Conservation (phyloP, 1,140 invertebrate genomes). For the Megalonaias nervosa region DNA sequence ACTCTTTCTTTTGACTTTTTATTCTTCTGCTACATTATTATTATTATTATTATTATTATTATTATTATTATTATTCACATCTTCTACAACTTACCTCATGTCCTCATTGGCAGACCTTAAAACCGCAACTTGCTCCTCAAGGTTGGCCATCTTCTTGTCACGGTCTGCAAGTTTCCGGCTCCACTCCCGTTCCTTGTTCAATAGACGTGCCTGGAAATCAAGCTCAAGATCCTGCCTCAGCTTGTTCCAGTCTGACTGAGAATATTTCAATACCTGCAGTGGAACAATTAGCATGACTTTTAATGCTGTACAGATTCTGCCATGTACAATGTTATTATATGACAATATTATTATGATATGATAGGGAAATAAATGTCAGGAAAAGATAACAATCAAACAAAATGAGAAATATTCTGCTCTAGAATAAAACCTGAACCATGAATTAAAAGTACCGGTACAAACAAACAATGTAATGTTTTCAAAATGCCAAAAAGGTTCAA, state of each 20-base stretch:
- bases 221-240: constrained; percentile 66
- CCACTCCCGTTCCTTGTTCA: constrained; percentile 69
- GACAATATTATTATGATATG: too few relatives aligned
- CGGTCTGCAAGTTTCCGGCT: constrained; percentile 57
- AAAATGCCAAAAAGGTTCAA: too few relatives aligned
- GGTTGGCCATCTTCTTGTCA: constrained; percentile 54
- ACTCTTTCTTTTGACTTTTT: neutral
- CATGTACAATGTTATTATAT: too few relatives aligned
- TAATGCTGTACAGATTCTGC: too few relatives aligned
- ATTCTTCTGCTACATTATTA: neutral
- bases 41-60: neutral
- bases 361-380: too few relatives aligned
- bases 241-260: constrained; percentile 61
- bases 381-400: too few relatives aligned
- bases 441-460: too few relatives aligned
- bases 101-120: constrained; percentile 69
- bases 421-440: too few relatives aligned
- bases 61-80: neutral
- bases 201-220: constrained; percentile 70
- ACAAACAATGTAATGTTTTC: too few relatives aligned
- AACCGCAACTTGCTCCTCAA: constrained; percentile 57
- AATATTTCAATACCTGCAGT: constrained; percentile 59
- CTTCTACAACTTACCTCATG: constrained; percentile 64
- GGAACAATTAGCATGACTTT: neutral
- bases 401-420: too few relatives aligned